Conservation (phyloP, 2,113 vertebrate genomes). For the Raja brachyura region DNA sequence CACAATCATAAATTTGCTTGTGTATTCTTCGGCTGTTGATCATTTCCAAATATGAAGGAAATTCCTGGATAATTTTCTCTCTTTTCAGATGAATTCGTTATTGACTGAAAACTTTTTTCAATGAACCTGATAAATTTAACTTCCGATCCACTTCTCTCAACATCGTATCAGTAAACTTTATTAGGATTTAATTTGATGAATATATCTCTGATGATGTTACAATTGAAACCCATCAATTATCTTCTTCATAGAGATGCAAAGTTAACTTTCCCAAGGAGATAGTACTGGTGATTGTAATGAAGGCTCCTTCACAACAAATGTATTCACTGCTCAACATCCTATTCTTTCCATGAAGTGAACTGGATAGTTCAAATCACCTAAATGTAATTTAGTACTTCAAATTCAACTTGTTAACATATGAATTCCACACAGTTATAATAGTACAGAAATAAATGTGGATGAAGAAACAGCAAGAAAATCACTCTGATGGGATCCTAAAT, state of each 20-base stretch:
- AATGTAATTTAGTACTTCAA: neutral
- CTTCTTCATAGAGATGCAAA: neutral
- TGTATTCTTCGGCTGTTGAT: neutral
- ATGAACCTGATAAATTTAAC: neutral
- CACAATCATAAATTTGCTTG: neutral
- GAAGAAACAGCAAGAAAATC: neutral
- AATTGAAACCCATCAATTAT: too few relatives aligned
- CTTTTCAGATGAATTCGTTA: neutral
- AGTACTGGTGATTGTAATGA: neutral
- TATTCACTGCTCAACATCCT: neutral
- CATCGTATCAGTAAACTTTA: neutral
- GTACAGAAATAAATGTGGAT: neutral
- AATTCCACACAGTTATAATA: too few relatives aligned
- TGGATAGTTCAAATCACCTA: neutral
- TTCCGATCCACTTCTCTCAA: neutral
- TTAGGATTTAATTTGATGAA: neutral
- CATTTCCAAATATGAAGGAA: neutral
- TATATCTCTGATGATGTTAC: neutral
- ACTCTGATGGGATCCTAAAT: neutral
- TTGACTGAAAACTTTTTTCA: neutral
- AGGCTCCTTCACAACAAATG: neutral
- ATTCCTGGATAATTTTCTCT: too few relatives aligned
- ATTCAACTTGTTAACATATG: neutral
- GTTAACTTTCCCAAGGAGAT: neutral
- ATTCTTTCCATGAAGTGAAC: neutral